These are phyloP conservation scores for Urophycis tenuis DNA, from an alignment of 2,797 vertebrate species.

Conservation along the genomic window DNA sequence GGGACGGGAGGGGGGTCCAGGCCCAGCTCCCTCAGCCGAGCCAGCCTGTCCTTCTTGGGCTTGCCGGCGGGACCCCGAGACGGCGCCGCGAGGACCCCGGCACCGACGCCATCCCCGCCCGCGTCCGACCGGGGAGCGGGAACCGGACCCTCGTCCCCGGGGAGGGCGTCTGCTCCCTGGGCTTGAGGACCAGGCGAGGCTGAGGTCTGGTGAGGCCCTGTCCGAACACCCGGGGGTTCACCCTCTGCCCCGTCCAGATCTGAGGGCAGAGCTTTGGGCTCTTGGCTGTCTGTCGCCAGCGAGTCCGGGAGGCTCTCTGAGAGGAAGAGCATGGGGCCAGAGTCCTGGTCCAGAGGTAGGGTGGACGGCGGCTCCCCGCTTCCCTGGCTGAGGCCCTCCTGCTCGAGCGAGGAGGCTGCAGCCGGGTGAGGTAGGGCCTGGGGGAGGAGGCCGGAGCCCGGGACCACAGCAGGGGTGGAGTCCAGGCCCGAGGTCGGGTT, in stretches of 20 bases:
- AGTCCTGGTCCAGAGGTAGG: constrained; percentile 36
- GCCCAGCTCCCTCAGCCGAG: constrained; percentile 83
- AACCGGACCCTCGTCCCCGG: background rate
- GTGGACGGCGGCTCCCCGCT: background rate
- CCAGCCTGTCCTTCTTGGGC: constrained; percentile 73
- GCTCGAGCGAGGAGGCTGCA: constrained; percentile 54
- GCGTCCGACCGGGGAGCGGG: background rate
- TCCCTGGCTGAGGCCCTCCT: constrained; percentile 20
- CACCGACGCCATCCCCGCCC: background rate
- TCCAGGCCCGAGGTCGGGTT: constrained; percentile 37
- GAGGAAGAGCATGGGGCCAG: constrained; percentile 43
- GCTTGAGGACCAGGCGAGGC: background rate
- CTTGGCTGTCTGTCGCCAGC: background rate
- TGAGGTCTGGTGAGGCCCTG: background rate
- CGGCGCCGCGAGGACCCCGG: constrained; percentile 13
- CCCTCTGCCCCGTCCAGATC: background rate
- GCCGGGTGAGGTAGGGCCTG: constrained; percentile 38
- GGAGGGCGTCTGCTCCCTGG: constrained; percentile 8
- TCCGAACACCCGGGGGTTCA: background rate
- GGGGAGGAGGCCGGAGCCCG: constrained; percentile 26
- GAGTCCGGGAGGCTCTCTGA: constrained; percentile 55
- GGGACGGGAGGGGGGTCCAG: constrained; percentile 81
- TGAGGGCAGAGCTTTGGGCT: constrained; percentile 10
- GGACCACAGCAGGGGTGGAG: constrained; percentile 26
- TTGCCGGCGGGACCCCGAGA: constrained; percentile 42